A percentile compares a stretch with the other conserved stretches of the same genome.
These are phyloP conservation scores for Lacanobia wlatinum DNA, from an alignment of 2,888 invertebrate species.

Conservation along the genomic window DNA sequence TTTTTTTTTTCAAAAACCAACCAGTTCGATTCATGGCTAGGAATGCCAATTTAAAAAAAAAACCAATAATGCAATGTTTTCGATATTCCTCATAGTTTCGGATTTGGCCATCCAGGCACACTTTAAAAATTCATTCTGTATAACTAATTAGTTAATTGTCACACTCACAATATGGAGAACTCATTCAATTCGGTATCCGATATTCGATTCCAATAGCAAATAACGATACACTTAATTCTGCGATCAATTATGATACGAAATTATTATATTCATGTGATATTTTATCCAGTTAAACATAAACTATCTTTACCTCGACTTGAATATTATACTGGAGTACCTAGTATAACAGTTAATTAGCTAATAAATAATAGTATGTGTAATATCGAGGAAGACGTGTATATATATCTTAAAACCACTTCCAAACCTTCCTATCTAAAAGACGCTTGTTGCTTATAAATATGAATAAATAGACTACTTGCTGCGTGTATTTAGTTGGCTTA, in stretches of 20 bases:
- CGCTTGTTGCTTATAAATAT: constrained; percentile 1
- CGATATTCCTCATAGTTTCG: too few relatives aligned
- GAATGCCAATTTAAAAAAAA: too few relatives aligned
- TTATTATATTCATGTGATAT: constrained; percentile 1
- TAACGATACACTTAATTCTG: neutral
- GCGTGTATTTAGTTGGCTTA: constrained; percentile 13
- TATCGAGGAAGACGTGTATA: neutral
- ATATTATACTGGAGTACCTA: constrained; percentile 1
- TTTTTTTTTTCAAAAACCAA: too few relatives aligned
- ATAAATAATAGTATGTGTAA: neutral
- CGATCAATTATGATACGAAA: neutral
- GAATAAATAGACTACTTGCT: constrained; percentile 1
- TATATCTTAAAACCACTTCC: neutral
- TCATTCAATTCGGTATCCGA: neutral
- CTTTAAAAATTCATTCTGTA: too few relatives aligned
- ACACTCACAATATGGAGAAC: neutral
- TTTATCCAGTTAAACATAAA: constrained; percentile 1
- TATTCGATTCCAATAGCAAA: neutral
- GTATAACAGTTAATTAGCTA: neutral
- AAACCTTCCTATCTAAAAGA: neutral
- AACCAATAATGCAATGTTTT: too few relatives aligned
- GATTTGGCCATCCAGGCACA: too few relatives aligned
- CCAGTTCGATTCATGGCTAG: too few relatives aligned
- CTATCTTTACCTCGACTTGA: neutral
- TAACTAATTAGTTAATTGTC: constrained; percentile 8